Conservation (phyloP, 2,113 vertebrate genomes). For the Pluvialis apricaria region DNA sequence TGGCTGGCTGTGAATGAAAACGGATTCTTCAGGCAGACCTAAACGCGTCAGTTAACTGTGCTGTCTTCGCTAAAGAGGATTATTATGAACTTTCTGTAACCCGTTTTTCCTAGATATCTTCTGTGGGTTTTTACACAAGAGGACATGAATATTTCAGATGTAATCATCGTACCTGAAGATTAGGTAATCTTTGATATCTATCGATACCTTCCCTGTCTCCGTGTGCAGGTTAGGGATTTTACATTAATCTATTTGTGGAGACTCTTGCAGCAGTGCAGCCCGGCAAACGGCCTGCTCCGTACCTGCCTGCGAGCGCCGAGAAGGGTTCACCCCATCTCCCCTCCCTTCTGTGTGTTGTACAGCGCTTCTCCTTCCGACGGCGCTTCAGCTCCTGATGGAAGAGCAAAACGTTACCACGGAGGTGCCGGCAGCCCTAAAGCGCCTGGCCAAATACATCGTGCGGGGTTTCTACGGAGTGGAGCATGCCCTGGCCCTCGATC, state of each 20-base stretch:
- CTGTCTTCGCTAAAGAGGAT: neutral
- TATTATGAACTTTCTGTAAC: neutral
- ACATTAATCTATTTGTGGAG: neutral
- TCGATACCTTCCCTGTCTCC: neutral
- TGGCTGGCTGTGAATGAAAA: neutral
- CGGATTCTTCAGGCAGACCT: neutral
- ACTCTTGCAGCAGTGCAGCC: neutral
- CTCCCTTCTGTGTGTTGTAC: neutral
- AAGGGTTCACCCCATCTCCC: neutral
- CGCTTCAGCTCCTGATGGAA: neutral
- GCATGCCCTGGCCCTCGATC: conserved; percentile 29
- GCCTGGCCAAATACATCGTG: conserved; percentile 56
- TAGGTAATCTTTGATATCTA: neutral
- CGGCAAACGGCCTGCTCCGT: neutral
- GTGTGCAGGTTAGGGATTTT: neutral
- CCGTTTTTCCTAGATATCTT: neutral
- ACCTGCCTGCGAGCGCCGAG: neutral
- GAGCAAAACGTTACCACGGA: neutral
- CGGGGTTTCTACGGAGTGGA: conserved; percentile 59
- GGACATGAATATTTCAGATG: neutral
- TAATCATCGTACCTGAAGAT: neutral
- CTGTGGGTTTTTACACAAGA: neutral
- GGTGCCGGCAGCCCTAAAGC: conserved; percentile 49
- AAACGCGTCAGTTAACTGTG: neutral
- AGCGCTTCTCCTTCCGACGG: neutral